These are phyloP conservation scores for Epinephelus awoara DNA, from an alignment of 2,797 vertebrate species.

Conservation along the genomic window DNA sequence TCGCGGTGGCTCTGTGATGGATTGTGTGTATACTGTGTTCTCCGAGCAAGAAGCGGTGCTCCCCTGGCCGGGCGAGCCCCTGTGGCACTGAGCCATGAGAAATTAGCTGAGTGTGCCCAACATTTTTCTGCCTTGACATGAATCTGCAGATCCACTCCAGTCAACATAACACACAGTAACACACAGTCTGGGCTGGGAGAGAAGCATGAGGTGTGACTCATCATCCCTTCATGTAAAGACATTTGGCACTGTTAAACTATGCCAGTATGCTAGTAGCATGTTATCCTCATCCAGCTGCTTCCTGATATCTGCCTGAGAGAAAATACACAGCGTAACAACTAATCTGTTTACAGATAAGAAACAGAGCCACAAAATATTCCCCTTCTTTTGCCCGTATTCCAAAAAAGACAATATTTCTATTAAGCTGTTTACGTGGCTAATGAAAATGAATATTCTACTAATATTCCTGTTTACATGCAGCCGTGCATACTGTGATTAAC, in stretches of 20 bases:
- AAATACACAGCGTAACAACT: slow-evolving; percentile 6
- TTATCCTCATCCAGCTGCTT: slow-evolving; percentile 21
- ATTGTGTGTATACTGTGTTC: slow-evolving; percentile 58
- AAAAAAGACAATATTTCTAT: too few species aligned
- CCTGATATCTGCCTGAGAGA: slow-evolving; percentile 14
- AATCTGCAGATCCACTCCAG: slow-evolving; percentile 48
- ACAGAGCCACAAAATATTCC: background rate
- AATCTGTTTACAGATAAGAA: slow-evolving; percentile 24
- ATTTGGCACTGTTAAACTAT: slow-evolving; percentile 34
- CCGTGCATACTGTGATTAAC: too few species aligned
- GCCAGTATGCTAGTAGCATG: slow-evolving; percentile 17
- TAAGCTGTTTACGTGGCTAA: too few species aligned
- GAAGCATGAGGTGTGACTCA: slow-evolving; percentile 57
- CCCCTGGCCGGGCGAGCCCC: slow-evolving; percentile 43
- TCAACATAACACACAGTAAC: slow-evolving; percentile 51
- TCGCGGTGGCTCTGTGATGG: slow-evolving; percentile 56
- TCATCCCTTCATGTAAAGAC: slow-evolving; percentile 29
- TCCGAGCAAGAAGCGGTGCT: slow-evolving; percentile 41
- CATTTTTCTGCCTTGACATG: slow-evolving; percentile 54
- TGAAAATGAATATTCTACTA: too few species aligned
- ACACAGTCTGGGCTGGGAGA: slow-evolving; percentile 37
- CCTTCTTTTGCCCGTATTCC: too few species aligned
- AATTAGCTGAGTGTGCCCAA: slow-evolving; percentile 64
- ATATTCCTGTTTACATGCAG: too few species aligned
- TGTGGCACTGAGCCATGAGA: slow-evolving; percentile 60